Percentiles rank a stretch among this genome's conserved stretches.
These are phyloP conservation scores for Calliopum simillimum DNA, from an alignment of 2,888 invertebrate species.

Conservation along the genomic window DNA sequence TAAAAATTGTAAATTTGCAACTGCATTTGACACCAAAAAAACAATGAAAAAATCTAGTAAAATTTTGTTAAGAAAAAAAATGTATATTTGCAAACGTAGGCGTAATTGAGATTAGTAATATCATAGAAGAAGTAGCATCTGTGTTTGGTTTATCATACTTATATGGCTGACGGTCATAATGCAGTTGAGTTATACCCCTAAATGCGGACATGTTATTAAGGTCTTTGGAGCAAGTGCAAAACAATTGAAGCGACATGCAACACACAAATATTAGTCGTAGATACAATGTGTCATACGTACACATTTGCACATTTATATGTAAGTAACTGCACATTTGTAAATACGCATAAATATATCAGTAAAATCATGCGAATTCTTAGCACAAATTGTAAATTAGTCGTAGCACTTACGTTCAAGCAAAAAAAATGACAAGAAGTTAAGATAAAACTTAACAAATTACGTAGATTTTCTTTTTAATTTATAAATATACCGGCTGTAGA, in stretches of 20 bases:
- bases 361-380: neutral
- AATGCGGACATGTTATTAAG: slow-evolving; percentile 51
- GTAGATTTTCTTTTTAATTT: neutral
- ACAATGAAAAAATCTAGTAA: slow-evolving; percentile 23
- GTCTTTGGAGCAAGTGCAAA: slow-evolving; percentile 65
- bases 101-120: slow-evolving; percentile 23
- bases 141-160: slow-evolving; percentile 16
- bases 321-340: neutral
- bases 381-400: neutral
- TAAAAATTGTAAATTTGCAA: slow-evolving; percentile 31
- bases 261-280: neutral
- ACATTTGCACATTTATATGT: slow-evolving; percentile 18
- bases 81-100: slow-evolving; percentile 30
- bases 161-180: slow-evolving; percentile 16
- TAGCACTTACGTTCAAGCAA: neutral
- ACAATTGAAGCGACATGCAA: slow-evolving; percentile 51
- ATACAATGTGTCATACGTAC: too few species aligned
- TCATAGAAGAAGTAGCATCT: neutral
- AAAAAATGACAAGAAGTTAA: slow-evolving; percentile 4
- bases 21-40: slow-evolving; percentile 25
- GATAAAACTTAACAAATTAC: neutral
- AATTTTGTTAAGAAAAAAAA: slow-evolving; percentile 18
- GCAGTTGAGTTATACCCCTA: slow-evolving; percentile 33
- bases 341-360: neutral
- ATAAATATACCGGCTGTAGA: neutral